Conservation (phyloP, 1,140 invertebrate species). For the Heterodera carotae region DNA sequence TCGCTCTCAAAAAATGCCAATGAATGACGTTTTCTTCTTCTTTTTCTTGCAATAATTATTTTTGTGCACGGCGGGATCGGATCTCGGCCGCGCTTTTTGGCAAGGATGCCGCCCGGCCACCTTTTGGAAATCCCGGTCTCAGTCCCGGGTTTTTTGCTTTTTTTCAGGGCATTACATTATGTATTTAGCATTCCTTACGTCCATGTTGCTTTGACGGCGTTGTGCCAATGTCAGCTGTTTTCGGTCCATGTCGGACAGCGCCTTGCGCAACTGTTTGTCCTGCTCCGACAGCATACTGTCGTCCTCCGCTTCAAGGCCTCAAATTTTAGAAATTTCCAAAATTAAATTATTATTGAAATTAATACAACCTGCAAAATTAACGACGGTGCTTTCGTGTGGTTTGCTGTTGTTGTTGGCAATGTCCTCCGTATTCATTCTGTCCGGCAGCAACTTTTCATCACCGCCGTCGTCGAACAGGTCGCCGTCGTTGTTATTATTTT, state of each 20-base stretch:
- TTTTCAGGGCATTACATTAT: no score
- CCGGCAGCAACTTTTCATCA: neutral
- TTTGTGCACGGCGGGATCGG: no score
- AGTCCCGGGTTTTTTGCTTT: no score
- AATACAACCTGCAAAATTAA: neutral
- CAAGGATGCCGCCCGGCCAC: no score
- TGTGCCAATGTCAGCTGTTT: slow-evolving; percentile 47
- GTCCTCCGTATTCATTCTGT: neutral
- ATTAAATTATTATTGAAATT: no score
- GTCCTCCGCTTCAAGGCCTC: neutral
- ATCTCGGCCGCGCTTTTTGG: no score
- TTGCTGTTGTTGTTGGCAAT: slow-evolving; percentile 1
- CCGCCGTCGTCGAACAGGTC: neutral
- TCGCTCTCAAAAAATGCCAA: no score
- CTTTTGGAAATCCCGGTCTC: no score
- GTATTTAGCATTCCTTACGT: no score
- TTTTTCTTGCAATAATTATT: no score
- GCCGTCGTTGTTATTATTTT: slow-evolving; percentile 4
- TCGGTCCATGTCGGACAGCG: slow-evolving; percentile 36
- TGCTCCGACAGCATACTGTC: neutral
- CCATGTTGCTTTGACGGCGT: slow-evolving; percentile 59
- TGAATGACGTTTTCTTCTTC: no score
- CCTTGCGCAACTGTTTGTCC: slow-evolving; percentile 6
- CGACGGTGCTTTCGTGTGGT: neutral
- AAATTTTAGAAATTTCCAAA: neutral